Base-by-base conservation (phyloP, 2,797 vertebrate genomes). In the Merluccius polli region DNA sequence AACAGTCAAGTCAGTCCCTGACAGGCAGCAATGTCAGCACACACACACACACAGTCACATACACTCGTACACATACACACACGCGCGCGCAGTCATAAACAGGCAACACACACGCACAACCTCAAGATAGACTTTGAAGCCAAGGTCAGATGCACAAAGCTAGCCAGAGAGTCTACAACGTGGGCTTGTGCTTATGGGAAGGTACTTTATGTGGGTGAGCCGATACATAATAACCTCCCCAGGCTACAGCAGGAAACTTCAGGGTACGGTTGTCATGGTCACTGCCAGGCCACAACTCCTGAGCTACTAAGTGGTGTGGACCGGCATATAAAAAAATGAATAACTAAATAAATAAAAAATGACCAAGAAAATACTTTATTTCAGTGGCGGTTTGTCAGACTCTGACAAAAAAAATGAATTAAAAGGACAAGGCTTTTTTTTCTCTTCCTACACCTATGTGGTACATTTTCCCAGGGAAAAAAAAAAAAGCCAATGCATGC, bases 11-110 rank as follows among this genome's bases (percentile, higher is more conserved):
- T 84, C 83, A 77, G 76, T 87, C 76, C 68, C 84, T 81, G 85
- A 81, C 82, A 86, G 80, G 77, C 80, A 80, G 79, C 74, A 1
- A 78, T 72, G 85, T 91, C 88, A 90, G 86, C 90, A 85, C 80
- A 78, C 82, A 76, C n/a, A 35, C 30, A 35, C 52, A 63, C 72
- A 35, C 30, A 63, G 16, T n/a, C 30, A 38, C 27, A 38, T 78
- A 72, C 67, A 80, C 41, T 31, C 29, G 27, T 10, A 59, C 52
- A 77, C 70, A 32, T 33, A 38, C 33, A 12, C n/a, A 67, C n/a
- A 27, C 73, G 31, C 33, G 16, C 32, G 21, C 31, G 29, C 15
- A 65, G 78, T 70, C 67, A 79, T 41, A 70, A 52, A 48, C 72
- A 52, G 38, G 30, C 38, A 29, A 70, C 68, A 31, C 68, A 32